Percentiles rank a stretch among this genome's conserved stretches.
Evolutionary conservation across 2,797 vertebrate species (phyloP).

Genomic region (Rousettus madagascariensis): DNA sequence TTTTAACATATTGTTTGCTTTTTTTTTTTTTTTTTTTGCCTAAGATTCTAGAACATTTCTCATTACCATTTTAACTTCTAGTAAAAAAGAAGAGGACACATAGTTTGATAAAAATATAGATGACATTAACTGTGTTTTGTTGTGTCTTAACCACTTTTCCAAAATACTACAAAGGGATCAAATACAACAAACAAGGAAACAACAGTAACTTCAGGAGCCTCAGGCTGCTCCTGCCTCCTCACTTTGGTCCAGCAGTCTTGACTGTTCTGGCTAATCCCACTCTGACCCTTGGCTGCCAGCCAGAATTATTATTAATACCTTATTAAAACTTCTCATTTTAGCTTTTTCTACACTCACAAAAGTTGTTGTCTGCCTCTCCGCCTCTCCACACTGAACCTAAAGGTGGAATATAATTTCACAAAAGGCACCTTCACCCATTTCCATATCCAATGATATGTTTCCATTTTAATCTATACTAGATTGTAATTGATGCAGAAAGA

Average conservation of each 20-base stretch:
- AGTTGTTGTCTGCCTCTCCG: slow-evolving; percentile 77
- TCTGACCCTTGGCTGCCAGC: slow-evolving; percentile 90
- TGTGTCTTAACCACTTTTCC: slow-evolving; percentile 30
- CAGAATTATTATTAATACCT: slow-evolving; percentile 92
- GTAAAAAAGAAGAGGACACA: background rate
- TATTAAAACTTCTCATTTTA: slow-evolving; percentile 92
- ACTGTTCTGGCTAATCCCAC: slow-evolving; percentile 94
- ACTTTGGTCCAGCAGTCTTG: slow-evolving; percentile 93
- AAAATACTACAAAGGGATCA: background rate
- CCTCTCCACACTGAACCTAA: slow-evolving; percentile 66
- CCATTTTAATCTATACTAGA: background rate
- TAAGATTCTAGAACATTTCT: slow-evolving; percentile 59
- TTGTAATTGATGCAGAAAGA: background rate
- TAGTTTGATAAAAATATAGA: background rate
- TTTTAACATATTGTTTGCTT: background rate
- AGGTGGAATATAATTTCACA: slow-evolving; percentile 61
- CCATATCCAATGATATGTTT: background rate
- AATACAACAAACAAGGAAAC: background rate
- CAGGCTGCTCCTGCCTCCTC: slow-evolving; percentile 89
- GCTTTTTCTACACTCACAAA: slow-evolving; percentile 84
- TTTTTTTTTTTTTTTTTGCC: slow-evolving; percentile 35
- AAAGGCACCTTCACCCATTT: background rate
- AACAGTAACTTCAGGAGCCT: background rate
- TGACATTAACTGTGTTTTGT: background rate
- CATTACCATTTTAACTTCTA: background rate